Percentiles rank a stretch among this genome's conserved stretches.
Conservation (phyloP, 2,113 vertebrate species). For the Pao palembangensis region DNA sequence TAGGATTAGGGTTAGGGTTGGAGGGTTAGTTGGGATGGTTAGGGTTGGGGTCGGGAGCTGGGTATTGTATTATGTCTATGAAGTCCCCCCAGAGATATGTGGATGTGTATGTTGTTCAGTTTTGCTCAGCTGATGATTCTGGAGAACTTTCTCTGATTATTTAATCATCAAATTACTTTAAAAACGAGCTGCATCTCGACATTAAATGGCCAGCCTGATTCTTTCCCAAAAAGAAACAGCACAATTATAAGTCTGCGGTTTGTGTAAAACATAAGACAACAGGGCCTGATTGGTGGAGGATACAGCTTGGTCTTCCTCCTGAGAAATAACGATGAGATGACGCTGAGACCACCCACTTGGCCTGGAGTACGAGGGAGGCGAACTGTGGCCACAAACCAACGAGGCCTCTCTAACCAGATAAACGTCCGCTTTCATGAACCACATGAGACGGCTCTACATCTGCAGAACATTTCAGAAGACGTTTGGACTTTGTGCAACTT, state of each 20-base stretch:
- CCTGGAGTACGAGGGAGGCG: slow-evolving; percentile 36
- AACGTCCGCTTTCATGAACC: slow-evolving; percentile 69
- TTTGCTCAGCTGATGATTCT: slow-evolving; percentile 31
- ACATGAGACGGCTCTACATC: slow-evolving; percentile 69
- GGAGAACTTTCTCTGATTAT: slow-evolving; percentile 35
- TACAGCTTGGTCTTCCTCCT: slow-evolving; percentile 40
- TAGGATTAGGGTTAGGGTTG: too few species aligned
- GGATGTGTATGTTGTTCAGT: slow-evolving; percentile 20
- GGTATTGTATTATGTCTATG: too few species aligned
- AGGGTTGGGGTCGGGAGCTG: too few species aligned
- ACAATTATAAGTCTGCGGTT: slow-evolving; percentile 39
- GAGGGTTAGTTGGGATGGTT: too few species aligned
- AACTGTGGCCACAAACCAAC: slow-evolving; percentile 49
- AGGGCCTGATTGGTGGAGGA: slow-evolving; percentile 29
- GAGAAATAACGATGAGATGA: slow-evolving; percentile 44
- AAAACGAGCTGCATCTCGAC: slow-evolving; percentile 18
- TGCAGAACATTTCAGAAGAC: slow-evolving; percentile 66
- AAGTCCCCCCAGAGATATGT: neutral
- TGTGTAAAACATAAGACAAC: slow-evolving; percentile 39
- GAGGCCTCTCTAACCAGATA: slow-evolving; percentile 58
- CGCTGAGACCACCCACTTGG: slow-evolving; percentile 59
- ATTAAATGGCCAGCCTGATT: slow-evolving; percentile 9
- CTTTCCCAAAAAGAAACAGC: slow-evolving; percentile 14
- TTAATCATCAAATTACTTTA: slow-evolving; percentile 25
- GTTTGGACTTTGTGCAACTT: slow-evolving; percentile 55